Evolutionary conservation across 1,140 invertebrate species (phyloP).

Genomic region (Bombus pyrosoma): DNA sequence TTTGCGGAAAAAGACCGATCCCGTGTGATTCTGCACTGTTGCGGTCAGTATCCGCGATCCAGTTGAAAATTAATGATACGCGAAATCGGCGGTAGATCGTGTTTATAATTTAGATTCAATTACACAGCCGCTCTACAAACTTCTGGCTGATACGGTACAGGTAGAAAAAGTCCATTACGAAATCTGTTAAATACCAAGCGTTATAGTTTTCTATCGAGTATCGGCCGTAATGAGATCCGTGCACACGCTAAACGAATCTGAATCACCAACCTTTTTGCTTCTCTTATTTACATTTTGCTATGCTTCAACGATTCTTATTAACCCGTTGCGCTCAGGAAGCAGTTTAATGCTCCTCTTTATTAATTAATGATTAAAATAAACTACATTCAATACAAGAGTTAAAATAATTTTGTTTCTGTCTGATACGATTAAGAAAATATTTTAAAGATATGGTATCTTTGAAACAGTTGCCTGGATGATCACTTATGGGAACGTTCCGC

Average conservation of each 20-base stretch:
- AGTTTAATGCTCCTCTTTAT: neutral
- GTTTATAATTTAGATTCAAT: slow-evolving; percentile 26
- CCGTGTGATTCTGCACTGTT: neutral
- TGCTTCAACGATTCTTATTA: neutral
- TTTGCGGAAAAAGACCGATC: neutral
- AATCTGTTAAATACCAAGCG: neutral
- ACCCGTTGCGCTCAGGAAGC: neutral
- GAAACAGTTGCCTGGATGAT: too few relatives aligned
- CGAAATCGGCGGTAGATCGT: slow-evolving; percentile 6
- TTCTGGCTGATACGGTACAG: neutral
- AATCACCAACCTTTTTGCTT: neutral
- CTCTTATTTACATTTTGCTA: neutral
- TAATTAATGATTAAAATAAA: neutral
- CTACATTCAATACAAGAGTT: neutral
- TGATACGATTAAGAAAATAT: neutral
- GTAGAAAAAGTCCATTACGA: neutral
- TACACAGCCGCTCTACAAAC: neutral
- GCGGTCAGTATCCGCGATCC: neutral
- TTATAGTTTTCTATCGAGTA: neutral
- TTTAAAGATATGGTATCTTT: too few relatives aligned
- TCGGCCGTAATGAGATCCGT: neutral
- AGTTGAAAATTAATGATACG: slow-evolving; percentile 18
- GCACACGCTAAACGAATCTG: neutral
- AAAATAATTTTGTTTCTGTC: neutral
- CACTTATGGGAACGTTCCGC: too few relatives aligned